These are phyloP conservation scores for Toxotes chatareus DNA, from an alignment of 2,113 vertebrate species.

Conservation along the genomic window DNA sequence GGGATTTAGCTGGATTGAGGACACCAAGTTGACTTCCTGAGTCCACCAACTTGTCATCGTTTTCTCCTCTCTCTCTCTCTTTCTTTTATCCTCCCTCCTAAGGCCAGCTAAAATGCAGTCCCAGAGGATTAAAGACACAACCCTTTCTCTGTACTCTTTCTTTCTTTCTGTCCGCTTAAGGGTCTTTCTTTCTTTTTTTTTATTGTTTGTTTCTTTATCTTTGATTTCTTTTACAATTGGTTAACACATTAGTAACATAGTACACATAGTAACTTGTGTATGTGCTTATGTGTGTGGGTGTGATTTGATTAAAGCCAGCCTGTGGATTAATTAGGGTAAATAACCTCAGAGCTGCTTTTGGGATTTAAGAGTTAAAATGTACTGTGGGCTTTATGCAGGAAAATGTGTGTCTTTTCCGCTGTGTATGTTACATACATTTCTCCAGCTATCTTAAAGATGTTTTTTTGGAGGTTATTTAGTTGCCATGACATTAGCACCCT, in stretches of 20 bases:
- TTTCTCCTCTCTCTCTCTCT: constrained; percentile 25
- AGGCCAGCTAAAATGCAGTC: constrained; percentile 39
- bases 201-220: not conserved
- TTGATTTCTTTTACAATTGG: constrained; percentile 1
- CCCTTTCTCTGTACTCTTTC: constrained; percentile 5
- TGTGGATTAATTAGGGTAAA: constrained; percentile 79
- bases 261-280: not conserved
- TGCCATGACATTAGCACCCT: not conserved
- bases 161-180: not conserved
- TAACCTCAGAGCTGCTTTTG: constrained; percentile 75
- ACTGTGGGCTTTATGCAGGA: constrained; percentile 42
- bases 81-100: constrained; percentile 51
- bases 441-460: constrained; percentile 10
- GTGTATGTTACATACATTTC: constrained; percentile 23
- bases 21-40: constrained; percentile 69
- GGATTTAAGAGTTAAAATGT: constrained; percentile 73
- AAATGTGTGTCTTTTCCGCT: constrained; percentile 22
- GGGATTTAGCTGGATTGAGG: constrained; percentile 80
- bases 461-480: constrained; percentile 14
- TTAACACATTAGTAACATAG: not conserved
- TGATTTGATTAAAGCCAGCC: constrained; percentile 63
- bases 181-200: not conserved
- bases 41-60: constrained; percentile 52
- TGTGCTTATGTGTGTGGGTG: constrained; percentile 12
- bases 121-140: constrained; percentile 44